Evolutionary conservation across 2,113 vertebrate genomes (phyloP).

Genomic region (Aix galericulata): DNA sequence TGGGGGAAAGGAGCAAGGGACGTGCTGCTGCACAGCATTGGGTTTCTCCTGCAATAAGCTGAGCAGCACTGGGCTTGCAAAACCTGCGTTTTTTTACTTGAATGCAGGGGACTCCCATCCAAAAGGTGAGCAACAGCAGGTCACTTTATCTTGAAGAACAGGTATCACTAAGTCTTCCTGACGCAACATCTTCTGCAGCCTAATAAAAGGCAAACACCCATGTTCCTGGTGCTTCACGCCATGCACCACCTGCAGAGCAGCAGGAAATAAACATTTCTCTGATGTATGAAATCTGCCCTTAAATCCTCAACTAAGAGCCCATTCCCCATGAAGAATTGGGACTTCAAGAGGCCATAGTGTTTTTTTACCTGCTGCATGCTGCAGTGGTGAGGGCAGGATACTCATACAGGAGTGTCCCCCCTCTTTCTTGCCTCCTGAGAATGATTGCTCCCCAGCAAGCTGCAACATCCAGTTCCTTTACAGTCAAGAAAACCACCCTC

Average conservation of each 20-base stretch:
- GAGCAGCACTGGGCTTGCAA: background rate
- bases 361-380: fast-evolving
- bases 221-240: fast-evolving
- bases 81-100: background rate
- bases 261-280: background rate
- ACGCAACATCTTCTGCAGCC: background rate
- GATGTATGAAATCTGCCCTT: background rate
- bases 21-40: fast-evolving
- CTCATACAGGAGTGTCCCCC: fast-evolving
- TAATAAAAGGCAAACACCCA: background rate
- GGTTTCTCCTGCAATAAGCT: background rate
- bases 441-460: background rate
- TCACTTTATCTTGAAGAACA: background rate
- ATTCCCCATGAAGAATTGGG: background rate
- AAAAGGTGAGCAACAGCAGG: background rate
- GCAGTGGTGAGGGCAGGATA: fast-evolving
- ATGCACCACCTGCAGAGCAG: fast-evolving
- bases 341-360: background rate
- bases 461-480: fast-evolving
- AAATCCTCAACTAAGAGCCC: background rate
- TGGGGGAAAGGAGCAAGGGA: background rate
- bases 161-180: background rate
- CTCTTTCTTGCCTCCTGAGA: background rate
- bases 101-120: fast-evolving
- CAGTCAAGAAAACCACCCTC: background rate